phyloP scores from a whole-genome alignment of 1,140 invertebrate species.

The Tetragnatha versicolor region DNA sequence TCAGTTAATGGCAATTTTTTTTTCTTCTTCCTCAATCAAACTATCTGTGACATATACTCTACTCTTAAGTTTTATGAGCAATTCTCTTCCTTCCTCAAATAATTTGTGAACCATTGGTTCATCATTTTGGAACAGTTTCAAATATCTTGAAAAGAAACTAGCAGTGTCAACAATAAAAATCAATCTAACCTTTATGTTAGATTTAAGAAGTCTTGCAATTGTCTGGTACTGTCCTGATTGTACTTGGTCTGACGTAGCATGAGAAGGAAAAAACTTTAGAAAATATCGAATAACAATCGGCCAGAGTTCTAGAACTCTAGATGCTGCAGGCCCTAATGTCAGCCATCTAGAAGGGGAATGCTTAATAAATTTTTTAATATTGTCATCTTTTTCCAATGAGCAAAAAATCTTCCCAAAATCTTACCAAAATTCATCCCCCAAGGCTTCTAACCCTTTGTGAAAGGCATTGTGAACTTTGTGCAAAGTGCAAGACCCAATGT shows the following conservation, averaged over 20 bases:
- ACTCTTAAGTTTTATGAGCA: too few species aligned
- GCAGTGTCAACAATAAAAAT: conserved; percentile 52
- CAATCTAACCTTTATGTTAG: conserved; percentile 33
- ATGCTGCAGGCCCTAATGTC: conserved; percentile 53
- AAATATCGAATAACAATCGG: conserved; percentile 55
- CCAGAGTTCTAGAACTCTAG: conserved; percentile 57
- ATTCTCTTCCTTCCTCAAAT: too few species aligned
- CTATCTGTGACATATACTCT: too few species aligned
- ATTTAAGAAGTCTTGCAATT: conserved; percentile 43
- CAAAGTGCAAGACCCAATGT: conserved; percentile 58
- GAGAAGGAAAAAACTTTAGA: conserved; percentile 40
- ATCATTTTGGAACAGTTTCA: too few species aligned
- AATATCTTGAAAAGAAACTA: too few species aligned
- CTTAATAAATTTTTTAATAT: conserved; percentile 58
- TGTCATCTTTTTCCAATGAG: conserved; percentile 36
- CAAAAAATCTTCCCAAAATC: conserved; percentile 55
- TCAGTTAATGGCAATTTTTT: too few species aligned
- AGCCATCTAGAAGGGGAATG: conserved; percentile 59
- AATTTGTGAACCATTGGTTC: too few species aligned
- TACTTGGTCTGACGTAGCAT: conserved; percentile 16
- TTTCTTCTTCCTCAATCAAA: too few species aligned
- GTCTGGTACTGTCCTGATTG: conserved; percentile 48
- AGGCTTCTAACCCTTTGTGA: conserved; percentile 56
- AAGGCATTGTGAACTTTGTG: conserved; percentile 47
- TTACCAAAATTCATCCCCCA: conserved; percentile 57